phyloP scores from a whole-genome alignment of 2,888 invertebrate species.

The Tetrapedia diversipes region DNA sequence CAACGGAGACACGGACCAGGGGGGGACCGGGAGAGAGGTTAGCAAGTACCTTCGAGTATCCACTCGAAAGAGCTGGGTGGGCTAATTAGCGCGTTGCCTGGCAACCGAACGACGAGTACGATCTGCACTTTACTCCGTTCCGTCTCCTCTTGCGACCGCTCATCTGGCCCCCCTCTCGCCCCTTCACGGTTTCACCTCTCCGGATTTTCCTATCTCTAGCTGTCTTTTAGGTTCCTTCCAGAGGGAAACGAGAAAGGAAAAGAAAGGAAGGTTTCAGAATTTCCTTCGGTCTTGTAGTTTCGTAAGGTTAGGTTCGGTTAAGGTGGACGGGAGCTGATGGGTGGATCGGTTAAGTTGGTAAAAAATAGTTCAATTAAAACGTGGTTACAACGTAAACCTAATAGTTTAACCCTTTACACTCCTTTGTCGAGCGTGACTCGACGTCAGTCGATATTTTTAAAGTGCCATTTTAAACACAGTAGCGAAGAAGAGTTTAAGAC shows the following conservation, averaged over 20 bases:
- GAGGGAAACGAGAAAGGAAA: no score
- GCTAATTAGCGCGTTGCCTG: conserved; percentile 83
- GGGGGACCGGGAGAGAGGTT: conserved; percentile 70
- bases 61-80: conserved; percentile 82
- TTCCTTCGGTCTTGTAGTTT: background rate
- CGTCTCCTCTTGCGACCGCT: conserved; percentile 42
- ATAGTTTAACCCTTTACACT: no score
- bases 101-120: conserved; percentile 79
- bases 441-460: no score
- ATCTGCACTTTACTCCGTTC: conserved; percentile 76
- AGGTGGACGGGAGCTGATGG: no score
- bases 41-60: conserved; percentile 81
- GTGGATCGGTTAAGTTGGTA: no score
- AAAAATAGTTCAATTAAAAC: no score
- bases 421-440: no score
- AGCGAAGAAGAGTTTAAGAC: no score
- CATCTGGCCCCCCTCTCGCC: conserved; percentile 28
- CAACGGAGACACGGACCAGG: conserved; percentile 55
- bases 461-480: no score
- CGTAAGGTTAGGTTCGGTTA: no score
- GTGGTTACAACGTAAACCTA: no score
- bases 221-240: conserved; percentile 19
- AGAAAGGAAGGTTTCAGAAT: no score
- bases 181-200: conserved; percentile 51
- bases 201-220: conserved; percentile 41